Base-by-base conservation (phyloP, 2,888 invertebrate genomes). In the Drosophila fulvimacula region DNA sequence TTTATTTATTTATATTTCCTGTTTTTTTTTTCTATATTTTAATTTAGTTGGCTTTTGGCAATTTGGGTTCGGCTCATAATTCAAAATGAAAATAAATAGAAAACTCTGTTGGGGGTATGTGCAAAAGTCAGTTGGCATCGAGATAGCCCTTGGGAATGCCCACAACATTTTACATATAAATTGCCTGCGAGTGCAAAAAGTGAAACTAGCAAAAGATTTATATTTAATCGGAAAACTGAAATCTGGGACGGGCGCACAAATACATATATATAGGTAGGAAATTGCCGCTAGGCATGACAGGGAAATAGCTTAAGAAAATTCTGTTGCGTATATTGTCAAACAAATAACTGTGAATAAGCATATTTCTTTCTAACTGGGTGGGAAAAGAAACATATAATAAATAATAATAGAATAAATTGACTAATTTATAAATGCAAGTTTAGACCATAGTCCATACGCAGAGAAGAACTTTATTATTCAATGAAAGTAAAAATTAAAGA, bases 51-150 rank as follows among this genome's bases (percentile, higher is more conserved):
- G 51, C 59, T 48, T 58, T 44, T 56, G 66, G 32, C 77, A 77
- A 76, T 64, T 76, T 68, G 17, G 49, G 51, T 55, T 73, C 24
- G 46, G 56, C 48, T 58, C 83, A 83, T 83, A 83, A 83, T 75
- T 83, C 88, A 83, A 88, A 88, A 65, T 70, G 86, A 70, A 82
- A 70, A 79, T 70, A 79, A 82, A 82, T 73, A 61, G 68, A 58
- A 77, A 67, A 63, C 42, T 38, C 44, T 30, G 39, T 42, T 19
- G 51, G 44, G 48, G 42, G 56, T 13, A 51, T 32, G 32, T 46
- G 9, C 34, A 34, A 67, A 82, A 66, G 46, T 60, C 67, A 49
- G 62, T 17, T 15, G 44, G 44, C 56, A 79, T 65, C 69, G 64
- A 69, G 79, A 76, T 76, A 69, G 63, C 55, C 53, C 44, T 61